A percentile compares a stretch with the other conserved stretches of the same genome.
These are phyloP conservation scores for Dryadula phaetusa DNA, from an alignment of 2,888 invertebrate genomes.

Conservation along the genomic window DNA sequence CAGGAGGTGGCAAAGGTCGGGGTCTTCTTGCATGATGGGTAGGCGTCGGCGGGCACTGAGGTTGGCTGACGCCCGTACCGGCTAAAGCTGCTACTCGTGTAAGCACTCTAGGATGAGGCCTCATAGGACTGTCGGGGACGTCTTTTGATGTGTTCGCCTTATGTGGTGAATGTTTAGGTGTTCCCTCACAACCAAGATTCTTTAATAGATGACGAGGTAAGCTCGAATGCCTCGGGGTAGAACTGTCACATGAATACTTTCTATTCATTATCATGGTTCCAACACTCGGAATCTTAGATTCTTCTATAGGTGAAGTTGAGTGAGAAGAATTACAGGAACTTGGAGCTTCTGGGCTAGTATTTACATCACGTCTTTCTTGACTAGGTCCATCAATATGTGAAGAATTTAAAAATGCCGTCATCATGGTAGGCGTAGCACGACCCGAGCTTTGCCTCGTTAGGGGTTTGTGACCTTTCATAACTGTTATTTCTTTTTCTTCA, in stretches of 20 bases:
- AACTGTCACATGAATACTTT: conserved; percentile 74
- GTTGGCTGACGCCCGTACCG: conserved; percentile 82
- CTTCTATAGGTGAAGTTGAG: conserved; percentile 74
- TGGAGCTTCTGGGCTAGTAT: conserved; percentile 67
- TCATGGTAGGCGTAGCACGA: conserved; percentile 80
- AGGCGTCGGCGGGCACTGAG: conserved; percentile 94
- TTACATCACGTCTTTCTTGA: conserved; percentile 57
- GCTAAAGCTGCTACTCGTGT: conserved; percentile 84
- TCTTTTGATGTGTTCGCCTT: conserved; percentile 56
- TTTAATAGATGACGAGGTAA: conserved; percentile 76
- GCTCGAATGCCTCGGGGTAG: conserved; percentile 77
- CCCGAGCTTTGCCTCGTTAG: conserved; percentile 87
- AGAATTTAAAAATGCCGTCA: conserved; percentile 78
- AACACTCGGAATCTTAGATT: conserved; percentile 64
- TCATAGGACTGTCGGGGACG: conserved; percentile 69
- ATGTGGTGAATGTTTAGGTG: conserved; percentile 74
- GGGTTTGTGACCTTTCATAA: conserved; percentile 87
- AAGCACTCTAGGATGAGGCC: conserved; percentile 87
- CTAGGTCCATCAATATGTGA: conserved; percentile 68
- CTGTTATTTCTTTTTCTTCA: conserved; percentile 77
- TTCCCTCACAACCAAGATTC: conserved; percentile 71
- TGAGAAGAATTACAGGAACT: conserved; percentile 77
- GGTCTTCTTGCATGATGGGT: conserved; percentile 92
- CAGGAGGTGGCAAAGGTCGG: conserved; percentile 84
- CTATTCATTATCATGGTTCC: conserved; percentile 77